Conservation (phyloP, 2,113 vertebrate species). For the Macrotis lagotis region DNA sequence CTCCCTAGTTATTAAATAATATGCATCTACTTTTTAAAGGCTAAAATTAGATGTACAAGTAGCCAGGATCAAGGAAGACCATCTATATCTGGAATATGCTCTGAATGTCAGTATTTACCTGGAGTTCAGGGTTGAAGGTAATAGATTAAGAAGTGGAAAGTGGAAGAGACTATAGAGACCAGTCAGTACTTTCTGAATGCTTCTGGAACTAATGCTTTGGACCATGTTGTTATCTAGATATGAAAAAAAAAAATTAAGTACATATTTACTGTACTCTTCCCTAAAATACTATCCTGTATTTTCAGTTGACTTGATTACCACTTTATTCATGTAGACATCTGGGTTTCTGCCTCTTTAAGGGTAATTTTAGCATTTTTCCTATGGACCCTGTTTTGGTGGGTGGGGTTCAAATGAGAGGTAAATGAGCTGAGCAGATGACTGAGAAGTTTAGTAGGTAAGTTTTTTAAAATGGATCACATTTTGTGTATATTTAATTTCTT, state of each 20-base stretch:
- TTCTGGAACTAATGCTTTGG: background rate
- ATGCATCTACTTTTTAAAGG: background rate
- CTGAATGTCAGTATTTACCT: background rate
- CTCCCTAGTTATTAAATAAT: no score
- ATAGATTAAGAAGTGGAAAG: background rate
- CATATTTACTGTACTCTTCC: background rate
- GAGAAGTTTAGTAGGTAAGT: background rate
- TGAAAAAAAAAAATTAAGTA: background rate
- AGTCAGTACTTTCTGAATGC: no score
- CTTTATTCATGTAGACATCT: background rate
- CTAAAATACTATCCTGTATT: background rate
- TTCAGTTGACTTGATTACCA: background rate
- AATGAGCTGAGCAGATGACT: background rate
- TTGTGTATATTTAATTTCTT: background rate
- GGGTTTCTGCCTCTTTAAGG: background rate
- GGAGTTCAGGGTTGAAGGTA: background rate
- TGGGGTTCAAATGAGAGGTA: background rate
- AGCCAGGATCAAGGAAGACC: background rate
- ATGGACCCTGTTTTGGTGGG: slow-evolving; percentile 11
- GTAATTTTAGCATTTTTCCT: background rate
- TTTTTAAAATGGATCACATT: background rate
- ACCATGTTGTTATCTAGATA: background rate
- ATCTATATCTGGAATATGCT: background rate
- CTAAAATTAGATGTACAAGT: background rate
- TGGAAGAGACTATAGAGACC: background rate